Base-by-base conservation (phyloP, 2,888 invertebrate genomes). In the Nineta flava region DNA sequence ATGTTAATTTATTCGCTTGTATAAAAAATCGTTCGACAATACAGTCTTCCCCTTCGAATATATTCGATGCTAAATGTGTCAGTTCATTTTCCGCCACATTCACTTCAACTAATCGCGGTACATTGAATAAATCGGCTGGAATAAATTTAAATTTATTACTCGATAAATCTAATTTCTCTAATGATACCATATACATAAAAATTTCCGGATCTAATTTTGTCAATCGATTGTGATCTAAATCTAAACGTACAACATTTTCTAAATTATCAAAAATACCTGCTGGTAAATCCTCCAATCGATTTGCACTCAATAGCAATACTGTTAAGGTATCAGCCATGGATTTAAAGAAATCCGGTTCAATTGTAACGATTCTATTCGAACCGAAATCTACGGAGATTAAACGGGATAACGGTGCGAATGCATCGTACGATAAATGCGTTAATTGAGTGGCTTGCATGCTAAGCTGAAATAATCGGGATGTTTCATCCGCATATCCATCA, bases 191-290 rank as follows among this genome's bases (percentile, higher is more conserved):
- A 53, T 52, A 54, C 15, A 55, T 54, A 46, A 59, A 56, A 47
- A 57, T 55, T 12, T 46, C 46, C 15, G 46, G 47, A 13, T 57
- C 53, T n/a, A 59, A 19, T 45, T 46, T 55, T 9, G 55, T 57
- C 38, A 59, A 50, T 42, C 54, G 47, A 50, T 59, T 59, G 34
- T 54, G 45, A 10, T 54, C 21, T 32, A 59, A 34, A 44, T 59
- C 57, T 7, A 59, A 26, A 31, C 55, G 13, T 21, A 26, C 13
- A 21, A 45, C 13, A 45, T 26, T 26, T 6, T n/a, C 13, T 45
- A 26, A 26, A 3, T 2, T 9, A 9, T 31, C 52, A 46, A 58
- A 58, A 7, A 54, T 51, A n/a, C 49, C 48, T 2, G 49, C 32
- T n/a, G 57, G 53, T 19, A 59, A 53, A 48, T 50, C 53, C 10